Evolutionary conservation across 2,113 vertebrate species (phyloP).

Genomic region (Xiphophorus couchianus): DNA sequence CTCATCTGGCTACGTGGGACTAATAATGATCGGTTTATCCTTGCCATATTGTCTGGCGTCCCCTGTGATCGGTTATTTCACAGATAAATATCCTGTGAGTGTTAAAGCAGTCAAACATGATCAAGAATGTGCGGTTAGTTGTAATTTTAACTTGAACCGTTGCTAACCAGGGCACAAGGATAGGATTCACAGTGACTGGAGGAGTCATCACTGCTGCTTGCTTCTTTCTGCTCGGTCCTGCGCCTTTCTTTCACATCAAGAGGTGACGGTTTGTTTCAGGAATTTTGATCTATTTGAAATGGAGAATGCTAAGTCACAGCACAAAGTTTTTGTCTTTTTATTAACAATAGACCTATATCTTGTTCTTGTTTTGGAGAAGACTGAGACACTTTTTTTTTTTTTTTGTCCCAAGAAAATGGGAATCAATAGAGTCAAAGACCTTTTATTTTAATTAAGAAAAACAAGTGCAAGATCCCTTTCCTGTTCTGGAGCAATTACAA

Average conservation of each 20-base stretch:
- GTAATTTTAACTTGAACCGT: not conserved
- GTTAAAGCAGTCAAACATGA: not conserved
- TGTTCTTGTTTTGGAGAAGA: too few species aligned
- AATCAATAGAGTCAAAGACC: not conserved
- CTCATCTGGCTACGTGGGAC: slow-evolving; percentile 87
- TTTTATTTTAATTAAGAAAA: too few species aligned
- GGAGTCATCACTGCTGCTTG: slow-evolving; percentile 78
- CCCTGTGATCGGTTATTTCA: slow-evolving; percentile 87
- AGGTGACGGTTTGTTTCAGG: slow-evolving; percentile 73
- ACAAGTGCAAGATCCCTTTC: too few species aligned
- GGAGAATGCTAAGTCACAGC: too few species aligned
- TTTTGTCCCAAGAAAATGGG: too few species aligned
- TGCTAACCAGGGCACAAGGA: slow-evolving; percentile 76
- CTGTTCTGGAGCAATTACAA: too few species aligned
- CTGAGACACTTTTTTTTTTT: too few species aligned
- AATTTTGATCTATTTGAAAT: not conserved
- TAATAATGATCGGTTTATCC: slow-evolving; percentile 90
- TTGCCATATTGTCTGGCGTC: slow-evolving; percentile 88
- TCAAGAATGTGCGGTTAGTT: not conserved
- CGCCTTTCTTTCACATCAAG: slow-evolving; percentile 85
- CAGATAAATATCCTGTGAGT: slow-evolving; percentile 92
- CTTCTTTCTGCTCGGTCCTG: slow-evolving; percentile 88
- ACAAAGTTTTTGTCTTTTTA: too few species aligned
- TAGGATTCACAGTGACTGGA: slow-evolving; percentile 85
- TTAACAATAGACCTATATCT: too few species aligned